phyloP scores from a whole-genome alignment of 2,113 vertebrate genomes.

The Geococcyx californianus region DNA sequence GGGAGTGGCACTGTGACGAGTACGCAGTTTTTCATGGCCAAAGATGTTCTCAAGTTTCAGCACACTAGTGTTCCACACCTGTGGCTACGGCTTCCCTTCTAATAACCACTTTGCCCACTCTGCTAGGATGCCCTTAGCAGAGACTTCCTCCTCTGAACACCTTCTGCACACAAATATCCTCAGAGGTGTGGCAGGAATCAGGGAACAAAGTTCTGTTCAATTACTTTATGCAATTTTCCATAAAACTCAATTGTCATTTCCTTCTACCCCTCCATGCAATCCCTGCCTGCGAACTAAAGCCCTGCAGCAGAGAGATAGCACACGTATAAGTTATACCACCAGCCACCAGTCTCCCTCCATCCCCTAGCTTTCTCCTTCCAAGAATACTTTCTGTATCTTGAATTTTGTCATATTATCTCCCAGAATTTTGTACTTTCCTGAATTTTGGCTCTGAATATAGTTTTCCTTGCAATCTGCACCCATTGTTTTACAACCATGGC shows the following conservation, averaged over 20 bases:
- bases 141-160: not conserved
- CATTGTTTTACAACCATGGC: not conserved
- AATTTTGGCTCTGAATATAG: not conserved
- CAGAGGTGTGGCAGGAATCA: not conserved
- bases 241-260: not conserved
- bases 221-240: not conserved
- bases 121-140: not conserved
- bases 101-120: not conserved
- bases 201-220: not conserved
- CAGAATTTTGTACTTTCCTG: not conserved
- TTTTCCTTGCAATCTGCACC: not conserved
- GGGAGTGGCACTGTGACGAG: not conserved
- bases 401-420: not conserved
- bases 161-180: not conserved
- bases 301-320: not conserved
- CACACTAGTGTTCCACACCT: rapidly evolving
- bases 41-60: not conserved
- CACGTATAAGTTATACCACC: rapidly evolving
- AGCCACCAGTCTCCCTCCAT: not conserved
- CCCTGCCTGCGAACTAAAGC: too few relatives aligned
- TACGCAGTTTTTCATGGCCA: not conserved
- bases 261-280: not conserved
- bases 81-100: not conserved
- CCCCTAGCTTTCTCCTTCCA: not conserved
- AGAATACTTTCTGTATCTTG: not conserved